Conservation (phyloP, 1,140 invertebrate species). For the Maniola jurtina region DNA sequence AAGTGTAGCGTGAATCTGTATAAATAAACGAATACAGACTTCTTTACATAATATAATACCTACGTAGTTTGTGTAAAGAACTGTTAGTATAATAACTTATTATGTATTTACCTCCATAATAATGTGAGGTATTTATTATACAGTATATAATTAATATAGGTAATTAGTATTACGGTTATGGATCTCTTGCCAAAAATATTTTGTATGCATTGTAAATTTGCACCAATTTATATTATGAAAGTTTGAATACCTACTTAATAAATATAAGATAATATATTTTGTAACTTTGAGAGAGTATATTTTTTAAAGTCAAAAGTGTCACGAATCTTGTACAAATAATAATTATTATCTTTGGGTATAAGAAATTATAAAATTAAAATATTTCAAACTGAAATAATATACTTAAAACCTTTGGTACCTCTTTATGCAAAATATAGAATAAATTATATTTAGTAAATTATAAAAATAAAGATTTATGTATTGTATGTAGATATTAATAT, state of each 20-base stretch:
- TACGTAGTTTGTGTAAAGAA: not conserved
- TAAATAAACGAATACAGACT: not conserved
- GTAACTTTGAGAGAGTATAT: not conserved
- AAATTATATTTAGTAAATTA: not conserved
- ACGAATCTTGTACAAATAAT: not conserved
- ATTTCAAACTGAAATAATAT: too few relatives aligned
- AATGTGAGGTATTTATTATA: not conserved
- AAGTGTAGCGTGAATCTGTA: not conserved
- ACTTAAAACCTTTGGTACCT: too few relatives aligned
- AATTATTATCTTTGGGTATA: not conserved
- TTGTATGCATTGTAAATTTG: conserved; percentile 8
- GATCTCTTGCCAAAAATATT: conserved; percentile 10
- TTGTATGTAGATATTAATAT: conserved; percentile 80
- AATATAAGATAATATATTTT: not conserved
- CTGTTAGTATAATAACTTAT: not conserved
- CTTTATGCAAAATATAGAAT: too few relatives aligned
- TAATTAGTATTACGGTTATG: not conserved
- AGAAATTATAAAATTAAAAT: not conserved
- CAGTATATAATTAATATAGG: not conserved
- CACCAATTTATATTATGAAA: not conserved
- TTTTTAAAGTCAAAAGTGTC: not conserved
- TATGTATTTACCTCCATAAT: not conserved
- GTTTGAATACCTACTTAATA: not conserved
- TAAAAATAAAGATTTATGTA: not conserved
- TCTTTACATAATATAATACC: too few relatives aligned